Base-by-base conservation (phyloP, 2,888 invertebrate species). In the Malthinus flaveolus region DNA sequence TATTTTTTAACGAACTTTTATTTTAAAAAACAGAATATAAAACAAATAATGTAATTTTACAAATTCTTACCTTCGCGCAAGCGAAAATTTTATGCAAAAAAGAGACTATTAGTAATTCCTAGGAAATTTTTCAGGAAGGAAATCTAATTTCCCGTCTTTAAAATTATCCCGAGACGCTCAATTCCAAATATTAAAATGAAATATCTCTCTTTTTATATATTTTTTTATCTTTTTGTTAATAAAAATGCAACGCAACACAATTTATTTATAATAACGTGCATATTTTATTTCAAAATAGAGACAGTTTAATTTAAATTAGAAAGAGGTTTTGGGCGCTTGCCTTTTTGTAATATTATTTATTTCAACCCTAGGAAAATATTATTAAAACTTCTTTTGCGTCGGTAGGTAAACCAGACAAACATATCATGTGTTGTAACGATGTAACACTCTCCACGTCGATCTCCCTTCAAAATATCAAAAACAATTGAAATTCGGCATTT, bases 181-280 rank as follows among this genome's bases (percentile, higher is more conserved):
- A 34, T 39, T 23, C 11, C 37, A 37, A 36, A 31, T 36, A 49
- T 15, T 32, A 45, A 52, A 53, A 49, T 47, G 34, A 32, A 45
- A 47, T 50, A 49, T 50, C 45, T 56, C 23, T 5, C 5, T 23
- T 23, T 23, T 23, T 23, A 23, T 5, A 5, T 23, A 45, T 42
- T 49, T 44, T 59, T 55, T 59, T 59, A 37, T 42, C n/a, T 23
- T 23, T 23, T 47, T 42, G 34, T 32, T 46, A 52, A 13, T 51
- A 32, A 37, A 46, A 59, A 33, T 32, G 48, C 51, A 56, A 60
- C 52, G 56, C 60, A 56, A 60, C 56, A 60, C 60, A 60, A 60
- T 56, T 49, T 56, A 60, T 56, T 56, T 60, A 56, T 60, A 56
- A 60, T 60, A 56, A 60, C 2, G 56, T 59, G 59, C 50, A 56